Base-by-base conservation (phyloP, 1,140 invertebrate genomes). In the Theocolax elegans region DNA sequence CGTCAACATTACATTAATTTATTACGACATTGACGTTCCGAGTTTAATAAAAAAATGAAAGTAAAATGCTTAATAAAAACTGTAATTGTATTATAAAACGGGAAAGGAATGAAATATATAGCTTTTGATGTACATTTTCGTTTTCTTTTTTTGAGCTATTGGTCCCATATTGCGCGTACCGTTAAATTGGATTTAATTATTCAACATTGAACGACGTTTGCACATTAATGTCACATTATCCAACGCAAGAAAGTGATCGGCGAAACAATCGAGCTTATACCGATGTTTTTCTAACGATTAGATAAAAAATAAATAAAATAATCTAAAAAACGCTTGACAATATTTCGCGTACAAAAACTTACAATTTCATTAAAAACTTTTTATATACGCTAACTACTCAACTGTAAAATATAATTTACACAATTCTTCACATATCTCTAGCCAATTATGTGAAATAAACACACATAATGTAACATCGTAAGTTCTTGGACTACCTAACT, bases 281-380 rank as follows among this genome's bases (percentile, higher is more conserved):
- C 27, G 31, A 70, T 64, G 66, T 70, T 67, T 59, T 72, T 63
- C 53, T 63, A 56, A 64, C 44, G 63, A 64, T 70, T 62, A n/a
- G n/a, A 48, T 51, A 71, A 62, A 73, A 62, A 75, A 73, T 75
- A 73, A 73, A 75, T 75, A 73, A 73, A 72, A 73, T 73, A 72
- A 58, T 72, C 68, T 75, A n/a, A 73, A 68, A 75, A 69, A 71
- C 68, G 59, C 66, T 25, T 67, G 59, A 65, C 62, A 67, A 71
- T 71, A 53, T 53, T n/a, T n/a, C n/a, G 51, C 67, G 59, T 68
- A 69, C n/a, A 67, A 67, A 72, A 62, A 69, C 60, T 67, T 72
- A 65, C 48, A 76, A 58, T 72, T 72, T 71, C 51, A 72, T 76
- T 67, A 63, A 71, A 68, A 67, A 44, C 62, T 69, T 70, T 60